A percentile compares a stretch with the other conserved stretches of the same genome.
Conservation (phyloP, 2,113 vertebrate species). For the Stegostoma tigrinum region DNA sequence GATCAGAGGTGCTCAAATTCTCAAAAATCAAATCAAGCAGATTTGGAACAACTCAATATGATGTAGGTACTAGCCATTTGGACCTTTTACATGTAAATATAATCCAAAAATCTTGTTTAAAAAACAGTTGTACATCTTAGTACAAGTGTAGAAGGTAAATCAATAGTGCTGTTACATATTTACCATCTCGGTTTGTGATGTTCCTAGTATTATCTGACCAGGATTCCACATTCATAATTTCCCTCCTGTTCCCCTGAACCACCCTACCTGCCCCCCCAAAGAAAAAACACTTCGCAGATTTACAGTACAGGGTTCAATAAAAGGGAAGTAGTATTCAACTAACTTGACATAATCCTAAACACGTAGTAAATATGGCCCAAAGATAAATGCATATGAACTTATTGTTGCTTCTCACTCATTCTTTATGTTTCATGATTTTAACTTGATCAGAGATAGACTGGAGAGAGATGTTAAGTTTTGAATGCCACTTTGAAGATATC, state of each 20-base stretch:
- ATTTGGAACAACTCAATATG: neutral
- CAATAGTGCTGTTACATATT: conserved; percentile 8
- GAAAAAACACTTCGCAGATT: neutral
- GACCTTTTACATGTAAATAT: conserved; percentile 16
- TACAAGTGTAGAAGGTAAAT: neutral
- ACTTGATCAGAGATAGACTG: neutral
- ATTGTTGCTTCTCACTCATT: neutral
- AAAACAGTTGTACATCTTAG: conserved; percentile 21
- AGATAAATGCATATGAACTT: neutral
- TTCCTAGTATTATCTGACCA: neutral
- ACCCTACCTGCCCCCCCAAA: neutral
- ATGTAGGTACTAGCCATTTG: neutral
- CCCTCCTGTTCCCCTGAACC: no score
- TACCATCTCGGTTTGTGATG: neutral
- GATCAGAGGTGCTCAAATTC: neutral
- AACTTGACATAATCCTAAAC: neutral
- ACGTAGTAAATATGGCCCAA: neutral
- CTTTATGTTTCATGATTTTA: neutral
- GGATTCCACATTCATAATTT: neutral
- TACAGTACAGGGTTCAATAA: neutral
- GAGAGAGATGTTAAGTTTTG: neutral
- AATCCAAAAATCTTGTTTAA: conserved; percentile 7
- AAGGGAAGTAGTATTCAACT: neutral
- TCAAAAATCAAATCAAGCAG: neutral
- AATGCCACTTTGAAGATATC: neutral